These are phyloP conservation scores for Rhynchopsitta pachyrhyncha DNA, from an alignment of 2,113 vertebrate species.

Conservation along the genomic window DNA sequence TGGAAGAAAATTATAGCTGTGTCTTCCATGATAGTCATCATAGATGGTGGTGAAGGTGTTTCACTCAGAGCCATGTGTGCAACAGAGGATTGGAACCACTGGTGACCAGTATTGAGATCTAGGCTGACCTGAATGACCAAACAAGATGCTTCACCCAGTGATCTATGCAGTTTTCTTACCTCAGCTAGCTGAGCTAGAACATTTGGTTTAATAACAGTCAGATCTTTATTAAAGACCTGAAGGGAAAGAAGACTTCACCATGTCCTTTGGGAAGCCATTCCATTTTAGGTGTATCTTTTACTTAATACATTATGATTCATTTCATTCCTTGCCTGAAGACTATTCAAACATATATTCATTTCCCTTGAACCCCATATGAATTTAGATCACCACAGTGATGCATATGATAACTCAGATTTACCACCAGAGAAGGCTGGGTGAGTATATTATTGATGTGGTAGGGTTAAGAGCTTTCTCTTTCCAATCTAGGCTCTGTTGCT, in stretches of 20 bases:
- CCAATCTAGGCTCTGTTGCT: not conserved
- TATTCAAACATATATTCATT: not conserved
- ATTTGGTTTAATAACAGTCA: not conserved
- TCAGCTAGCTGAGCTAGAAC: not conserved
- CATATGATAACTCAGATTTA: not conserved
- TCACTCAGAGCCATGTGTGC: not conserved
- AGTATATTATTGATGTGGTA: not conserved
- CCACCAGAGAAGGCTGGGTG: not conserved
- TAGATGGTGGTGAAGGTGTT: no score
- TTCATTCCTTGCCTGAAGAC: not conserved
- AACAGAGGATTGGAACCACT: not conserved
- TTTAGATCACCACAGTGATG: not conserved
- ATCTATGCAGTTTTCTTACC: not conserved
- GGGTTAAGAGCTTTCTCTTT: not conserved
- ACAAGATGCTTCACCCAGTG: not conserved
- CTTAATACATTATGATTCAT: not conserved
- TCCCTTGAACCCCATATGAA: not conserved
- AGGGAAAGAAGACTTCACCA: not conserved
- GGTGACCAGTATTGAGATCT: not conserved
- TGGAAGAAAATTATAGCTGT: not conserved
- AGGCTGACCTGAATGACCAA: not conserved
- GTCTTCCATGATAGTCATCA: rapidly evolving
- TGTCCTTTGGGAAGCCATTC: not conserved
- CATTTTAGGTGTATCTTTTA: not conserved
- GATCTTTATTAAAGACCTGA: not conserved